Percentiles rank a stretch among this genome's conserved stretches.
phyloP scores from a whole-genome alignment of 2,888 invertebrate species.

The Watsonalla binaria region DNA sequence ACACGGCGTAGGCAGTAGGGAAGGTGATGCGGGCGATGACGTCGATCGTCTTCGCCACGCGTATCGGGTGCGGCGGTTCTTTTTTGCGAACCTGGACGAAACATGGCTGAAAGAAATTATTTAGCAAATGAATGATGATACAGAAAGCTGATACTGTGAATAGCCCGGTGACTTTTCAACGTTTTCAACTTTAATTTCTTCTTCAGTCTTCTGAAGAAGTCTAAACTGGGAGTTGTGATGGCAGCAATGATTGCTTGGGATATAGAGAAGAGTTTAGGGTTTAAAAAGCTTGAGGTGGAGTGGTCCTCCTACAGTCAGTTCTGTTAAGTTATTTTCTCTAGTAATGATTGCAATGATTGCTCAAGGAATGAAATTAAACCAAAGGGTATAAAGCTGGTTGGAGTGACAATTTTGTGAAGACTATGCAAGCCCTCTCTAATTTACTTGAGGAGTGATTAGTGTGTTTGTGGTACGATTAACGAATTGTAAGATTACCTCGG shows the following conservation, averaged over 20 bases:
- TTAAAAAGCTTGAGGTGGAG: background rate
- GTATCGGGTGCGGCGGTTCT: slow-evolving; percentile 94
- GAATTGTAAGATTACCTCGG: slow-evolving; percentile 82
- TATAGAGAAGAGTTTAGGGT: background rate
- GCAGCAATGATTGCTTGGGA: background rate
- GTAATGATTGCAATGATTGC: background rate
- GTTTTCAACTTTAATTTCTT: background rate
- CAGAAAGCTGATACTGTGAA: slow-evolving; percentile 43
- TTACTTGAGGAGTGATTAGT: background rate
- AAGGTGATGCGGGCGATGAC: slow-evolving; percentile 96
- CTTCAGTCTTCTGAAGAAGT: too few relatives aligned
- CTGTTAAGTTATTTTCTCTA: background rate
- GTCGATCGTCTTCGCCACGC: slow-evolving; percentile 96
- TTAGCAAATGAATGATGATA: slow-evolving; percentile 66
- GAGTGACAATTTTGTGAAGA: background rate
- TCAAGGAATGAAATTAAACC: background rate
- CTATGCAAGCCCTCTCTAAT: slow-evolving; percentile 1
- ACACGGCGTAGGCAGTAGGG: slow-evolving; percentile 94
- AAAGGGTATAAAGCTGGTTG: background rate
- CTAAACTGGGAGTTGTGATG: background rate
- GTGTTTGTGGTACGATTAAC: background rate
- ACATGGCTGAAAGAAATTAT: slow-evolving; percentile 82
- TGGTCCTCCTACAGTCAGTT: background rate
- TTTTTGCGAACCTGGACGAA: slow-evolving; percentile 93
- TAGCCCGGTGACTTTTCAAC: slow-evolving; percentile 8